Conservation (phyloP, 2,888 invertebrate species). For the Aricia artaxerxes region DNA sequence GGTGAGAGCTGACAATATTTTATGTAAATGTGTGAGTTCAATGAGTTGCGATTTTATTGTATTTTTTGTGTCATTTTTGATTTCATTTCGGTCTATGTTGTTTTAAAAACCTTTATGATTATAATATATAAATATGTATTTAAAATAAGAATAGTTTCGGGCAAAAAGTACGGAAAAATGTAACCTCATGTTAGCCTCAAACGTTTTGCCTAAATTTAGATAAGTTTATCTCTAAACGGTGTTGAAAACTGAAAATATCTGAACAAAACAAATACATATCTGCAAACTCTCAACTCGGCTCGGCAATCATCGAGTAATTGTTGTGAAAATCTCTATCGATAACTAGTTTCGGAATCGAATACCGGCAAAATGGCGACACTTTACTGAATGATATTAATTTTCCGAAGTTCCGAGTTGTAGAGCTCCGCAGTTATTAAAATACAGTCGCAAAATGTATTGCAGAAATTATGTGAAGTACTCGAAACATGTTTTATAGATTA, state of each 20-base stretch:
- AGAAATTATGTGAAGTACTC: background rate
- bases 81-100: no score
- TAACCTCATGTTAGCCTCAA: no score
- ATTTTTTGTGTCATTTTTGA: no score
- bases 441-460: background rate
- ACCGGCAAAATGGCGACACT: background rate
- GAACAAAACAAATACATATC: background rate
- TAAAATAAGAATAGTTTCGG: no score
- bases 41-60: no score
- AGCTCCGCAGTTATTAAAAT: background rate
- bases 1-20: constrained; percentile 5
- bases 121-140: no score
- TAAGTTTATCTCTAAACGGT: background rate
- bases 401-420: background rate
- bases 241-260: background rate
- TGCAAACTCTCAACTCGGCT: background rate
- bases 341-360: constrained; percentile 5
- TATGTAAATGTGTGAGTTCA: background rate
- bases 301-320: background rate
- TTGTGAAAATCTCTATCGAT: constrained; percentile 11
- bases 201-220: background rate
- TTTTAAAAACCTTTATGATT: no score
- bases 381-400: background rate
- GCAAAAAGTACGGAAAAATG: no score
- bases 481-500: no score